Conservation (phyloP, 2,113 vertebrate species). For the Cricetomys ansorgei region DNA sequence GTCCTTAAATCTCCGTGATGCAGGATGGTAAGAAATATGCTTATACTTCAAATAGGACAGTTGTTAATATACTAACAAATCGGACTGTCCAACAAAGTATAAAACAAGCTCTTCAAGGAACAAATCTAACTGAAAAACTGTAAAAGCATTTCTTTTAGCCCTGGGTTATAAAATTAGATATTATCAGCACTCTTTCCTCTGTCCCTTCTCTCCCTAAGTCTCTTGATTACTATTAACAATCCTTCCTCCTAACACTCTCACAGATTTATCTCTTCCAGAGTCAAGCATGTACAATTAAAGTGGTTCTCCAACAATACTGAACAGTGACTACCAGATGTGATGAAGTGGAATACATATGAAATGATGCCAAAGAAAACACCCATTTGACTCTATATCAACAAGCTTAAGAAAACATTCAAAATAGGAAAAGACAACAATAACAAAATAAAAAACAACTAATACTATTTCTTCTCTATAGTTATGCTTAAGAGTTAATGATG, state of each 20-base stretch:
- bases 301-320: neutral
- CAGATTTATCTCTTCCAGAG: neutral
- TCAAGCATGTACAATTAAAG: neutral
- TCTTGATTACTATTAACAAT: neutral
- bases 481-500: no score
- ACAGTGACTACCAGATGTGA: neutral
- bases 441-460: neutral
- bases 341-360: neutral
- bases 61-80: neutral
- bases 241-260: no score
- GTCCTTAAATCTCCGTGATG: neutral
- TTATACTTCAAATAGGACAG: neutral
- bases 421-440: neutral
- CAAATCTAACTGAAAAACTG: neutral
- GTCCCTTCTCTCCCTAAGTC: neutral
- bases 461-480: neutral
- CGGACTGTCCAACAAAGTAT: neutral
- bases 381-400: neutral
- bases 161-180: neutral
- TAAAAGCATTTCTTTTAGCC: neutral
- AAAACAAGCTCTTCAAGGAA: neutral
- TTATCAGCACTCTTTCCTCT: neutral
- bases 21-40: no score
- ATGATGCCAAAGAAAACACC: no score
- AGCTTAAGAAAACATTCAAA: neutral